Evolutionary conservation across 2,797 vertebrate species (phyloP), one percentile per base, ranked within the genome.

Genomic region (Rhinella marina): DNA sequence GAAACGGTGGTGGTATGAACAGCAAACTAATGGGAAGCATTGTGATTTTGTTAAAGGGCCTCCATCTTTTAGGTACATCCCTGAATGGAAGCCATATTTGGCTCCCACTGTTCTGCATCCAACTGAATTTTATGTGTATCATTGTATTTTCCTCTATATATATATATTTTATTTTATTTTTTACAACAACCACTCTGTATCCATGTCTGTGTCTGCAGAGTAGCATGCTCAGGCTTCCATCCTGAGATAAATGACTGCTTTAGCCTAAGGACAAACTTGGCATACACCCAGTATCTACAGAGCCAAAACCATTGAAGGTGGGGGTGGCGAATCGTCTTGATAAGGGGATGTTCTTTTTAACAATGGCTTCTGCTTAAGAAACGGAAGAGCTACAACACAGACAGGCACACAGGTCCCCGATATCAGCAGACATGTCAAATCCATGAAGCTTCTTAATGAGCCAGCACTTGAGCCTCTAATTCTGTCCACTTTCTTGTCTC

Each of bases 191-290:
- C 32, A 10, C 25, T 14, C 23, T 72, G 12, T 23, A n/a, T 29
- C n/a, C 66, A 32, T n/a, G 19, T 62, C 32, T 27, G 59, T 83
- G 59, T 19, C 59, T 64, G 41, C 52, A 54, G 57, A 27, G 61
- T 56, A 76, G 52, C 52, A n/a, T 17, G 62, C 70, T 84, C 75
- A 66, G 59, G 27, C 27, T 72, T 72, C 54, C 62, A 77, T 88
- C 29, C 50, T 23, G 13, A 77, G 59, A 86, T 82, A 82, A 66
- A 85, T 86, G 54, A 78, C 68, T 3, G 1, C 59, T 86, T 86
- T 17, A 78, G 79, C 21, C 59, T 82, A 84, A 86, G 52, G 59
- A 82, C 88, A 86, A 79, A 82, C 70, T 89, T 89, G 88, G 88
- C 84, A 82, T 14, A 13, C 19, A 52, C 52, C 84, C 88, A 32